A percentile compares a stretch with the other conserved stretches of the same genome.
phyloP scores from a whole-genome alignment of 53 echinoderm and acorn worm genomes.

The Crossaster papposus region DNA sequence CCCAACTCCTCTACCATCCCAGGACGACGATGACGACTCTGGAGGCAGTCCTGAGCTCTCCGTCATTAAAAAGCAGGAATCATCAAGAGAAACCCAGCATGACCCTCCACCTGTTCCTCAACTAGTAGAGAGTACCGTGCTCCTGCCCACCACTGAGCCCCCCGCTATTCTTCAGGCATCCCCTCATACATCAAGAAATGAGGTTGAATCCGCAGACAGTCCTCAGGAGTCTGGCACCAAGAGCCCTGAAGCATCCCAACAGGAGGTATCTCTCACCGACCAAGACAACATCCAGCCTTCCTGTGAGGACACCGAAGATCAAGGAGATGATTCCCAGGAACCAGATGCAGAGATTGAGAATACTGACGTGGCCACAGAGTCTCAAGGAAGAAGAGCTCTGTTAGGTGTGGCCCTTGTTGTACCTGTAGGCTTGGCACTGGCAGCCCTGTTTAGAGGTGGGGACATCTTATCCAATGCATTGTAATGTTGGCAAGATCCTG shows the following conservation, averaged over 20 bases:
- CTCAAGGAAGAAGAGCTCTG: neutral
- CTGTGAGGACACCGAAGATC: neutral
- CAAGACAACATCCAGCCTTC: neutral
- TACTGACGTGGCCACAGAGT: neutral
- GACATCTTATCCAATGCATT: conserved; percentile 7
- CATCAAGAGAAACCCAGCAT: neutral
- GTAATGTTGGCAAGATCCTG: neutral
- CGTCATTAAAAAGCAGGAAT: neutral
- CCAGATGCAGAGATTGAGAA: neutral
- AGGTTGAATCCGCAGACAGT: neutral
- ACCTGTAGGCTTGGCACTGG: conserved; percentile 5
- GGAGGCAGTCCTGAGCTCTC: neutral
- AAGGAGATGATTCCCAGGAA: neutral
- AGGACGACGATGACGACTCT: neutral
- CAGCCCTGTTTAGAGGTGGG: conserved; percentile 6
- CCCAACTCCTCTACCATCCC: neutral
- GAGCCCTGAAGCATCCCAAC: neutral
- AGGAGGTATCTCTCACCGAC: neutral
- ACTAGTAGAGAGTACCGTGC: neutral
- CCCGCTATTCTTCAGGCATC: neutral
- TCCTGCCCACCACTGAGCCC: neutral
- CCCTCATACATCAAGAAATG: neutral
- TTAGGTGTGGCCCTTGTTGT: conserved; percentile 5
- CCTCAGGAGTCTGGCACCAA: neutral
- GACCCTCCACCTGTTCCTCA: neutral